Base-by-base conservation (phyloP, 2,888 invertebrate species). In the Desoria tigrina region DNA sequence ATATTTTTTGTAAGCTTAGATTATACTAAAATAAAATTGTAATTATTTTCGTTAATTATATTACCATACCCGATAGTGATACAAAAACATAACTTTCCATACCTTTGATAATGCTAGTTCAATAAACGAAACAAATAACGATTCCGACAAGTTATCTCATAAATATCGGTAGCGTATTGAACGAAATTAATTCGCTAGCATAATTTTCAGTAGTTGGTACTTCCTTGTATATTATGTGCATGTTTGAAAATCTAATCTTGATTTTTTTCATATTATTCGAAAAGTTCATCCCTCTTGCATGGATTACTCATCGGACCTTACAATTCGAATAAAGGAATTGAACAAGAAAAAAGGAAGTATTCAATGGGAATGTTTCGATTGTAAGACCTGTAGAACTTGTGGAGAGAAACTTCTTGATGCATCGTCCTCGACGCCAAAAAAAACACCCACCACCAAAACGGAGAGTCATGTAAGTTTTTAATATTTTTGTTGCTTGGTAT, bases 341-440 rank as follows among this genome's bases (percentile, higher is more conserved):
- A 39, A 74, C 77, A 66, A 78, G 78, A 11, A 79, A 79, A 2
- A 42, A 23, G 45, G 23, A 23, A 14, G 28, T 23, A n/a, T 60
- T 7, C 59, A 53, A 16, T 95, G 92, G 91, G 92, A 92, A 77
- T 95, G 95, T 79, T 89, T 90, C 59, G 89, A 90, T 78, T 95
- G 94, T 78, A 94, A 92, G 80, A 90, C 87, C 14, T 95, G 95
- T 80, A 86, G 86, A 53, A 83, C 90, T 45, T 94, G 93, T 78
- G 87, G 86, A 76, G 90, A 91, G 11, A 32, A 11, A 32, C 11
- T 32, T 4, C 11, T 32, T 32, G 32, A 32, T 11, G 4, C 32
- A 7, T 4, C 11, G 4, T 32, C 32, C 11, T 4, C 11, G 4
- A 7, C 32, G 11, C 11, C 32, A 32, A 32, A 32, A 32, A 81